Evolutionary conservation across 2,797 vertebrate genomes (phyloP), one percentile per base, ranked within the genome.

Genomic region (Todus mexicanus): DNA sequence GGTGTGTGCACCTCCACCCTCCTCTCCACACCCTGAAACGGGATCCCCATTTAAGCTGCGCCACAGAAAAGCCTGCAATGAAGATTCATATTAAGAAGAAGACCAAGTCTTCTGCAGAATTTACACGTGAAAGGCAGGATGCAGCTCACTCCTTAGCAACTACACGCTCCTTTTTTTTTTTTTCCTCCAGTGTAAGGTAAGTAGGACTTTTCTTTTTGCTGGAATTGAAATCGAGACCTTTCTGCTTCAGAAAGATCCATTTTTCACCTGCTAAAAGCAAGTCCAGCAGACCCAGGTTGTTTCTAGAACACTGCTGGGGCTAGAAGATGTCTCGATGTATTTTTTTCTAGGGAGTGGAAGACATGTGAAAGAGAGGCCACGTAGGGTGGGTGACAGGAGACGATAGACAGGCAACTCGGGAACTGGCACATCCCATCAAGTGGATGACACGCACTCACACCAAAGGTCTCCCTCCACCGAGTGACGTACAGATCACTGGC

Each of bases 321-420:
- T 18, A 51, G 11, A 45, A 47, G n/a, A 43, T 19, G 35, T 45
- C 45, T 74, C 59, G 13, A 8, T 4, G 15, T 0, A 0, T 15
- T 26, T n/a, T 70, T 38, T 71, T 8, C 9, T 5, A 35, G 22
- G 53, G 31, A 85, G 37, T 3, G 35, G 43, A 84, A 51, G 50
- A 88, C 22, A 45, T 0, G 19, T 59, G 74, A 56, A 50, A 37
- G 68, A 54, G 47, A 71, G 81, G 89, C n/a, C 83, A 66, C 25
- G 0, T 2, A 15, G 29, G 57, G 47, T 45, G 31, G 77, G 76
- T 88, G 83, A 86, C 66, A 70, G 59, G 63, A 94, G 84, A 95
- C 60, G 89, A 63, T 0, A 86, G 74, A 63, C 92, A 95, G 94
- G 78, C 71, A 79, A 37, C 69, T 68, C 19, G 3, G 8, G 38